These are phyloP conservation scores for Oncorhynchus masou DNA, from an alignment of 2,113 vertebrate species.

Conservation along the genomic window DNA sequence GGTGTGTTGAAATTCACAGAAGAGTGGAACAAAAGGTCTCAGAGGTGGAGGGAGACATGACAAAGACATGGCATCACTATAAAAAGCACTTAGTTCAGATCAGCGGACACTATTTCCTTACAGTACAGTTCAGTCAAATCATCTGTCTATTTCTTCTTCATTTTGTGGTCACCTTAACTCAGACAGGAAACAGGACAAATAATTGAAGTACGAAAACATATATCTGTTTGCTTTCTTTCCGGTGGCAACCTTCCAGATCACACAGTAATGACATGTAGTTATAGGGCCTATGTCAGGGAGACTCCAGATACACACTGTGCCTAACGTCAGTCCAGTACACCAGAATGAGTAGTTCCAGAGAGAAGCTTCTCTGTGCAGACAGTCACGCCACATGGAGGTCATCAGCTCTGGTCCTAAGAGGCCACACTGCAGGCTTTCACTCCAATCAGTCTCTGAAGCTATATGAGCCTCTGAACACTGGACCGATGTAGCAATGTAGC, in stretches of 20 bases:
- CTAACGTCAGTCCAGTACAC: neutral
- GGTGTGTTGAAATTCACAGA: constrained; percentile 43
- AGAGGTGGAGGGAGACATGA: constrained; percentile 1
- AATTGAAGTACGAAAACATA: neutral
- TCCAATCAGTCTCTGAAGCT: neutral
- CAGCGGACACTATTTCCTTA: neutral
- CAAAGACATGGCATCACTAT: neutral
- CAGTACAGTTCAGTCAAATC: neutral
- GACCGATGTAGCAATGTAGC: neutral
- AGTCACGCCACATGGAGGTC: constrained; percentile 30
- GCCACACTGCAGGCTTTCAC: neutral
- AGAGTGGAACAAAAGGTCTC: constrained; percentile 6
- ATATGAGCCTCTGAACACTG: neutral
- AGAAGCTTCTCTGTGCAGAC: neutral
- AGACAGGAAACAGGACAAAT: neutral
- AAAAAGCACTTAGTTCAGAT: constrained; percentile 1
- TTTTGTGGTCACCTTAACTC: constrained; percentile 3
- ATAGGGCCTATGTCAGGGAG: constrained; percentile 26
- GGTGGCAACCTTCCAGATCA: constrained; percentile 21
- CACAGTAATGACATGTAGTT: constrained; percentile 20
- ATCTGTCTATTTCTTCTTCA: neutral
- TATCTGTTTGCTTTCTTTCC: neutral
- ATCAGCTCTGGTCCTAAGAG: constrained; percentile 8
- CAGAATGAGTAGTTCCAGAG: neutral
- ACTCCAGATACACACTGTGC: constrained; percentile 9